These are phyloP conservation scores for Podabrus alpinus DNA, from an alignment of 2,888 invertebrate genomes.

Conservation along the genomic window DNA sequence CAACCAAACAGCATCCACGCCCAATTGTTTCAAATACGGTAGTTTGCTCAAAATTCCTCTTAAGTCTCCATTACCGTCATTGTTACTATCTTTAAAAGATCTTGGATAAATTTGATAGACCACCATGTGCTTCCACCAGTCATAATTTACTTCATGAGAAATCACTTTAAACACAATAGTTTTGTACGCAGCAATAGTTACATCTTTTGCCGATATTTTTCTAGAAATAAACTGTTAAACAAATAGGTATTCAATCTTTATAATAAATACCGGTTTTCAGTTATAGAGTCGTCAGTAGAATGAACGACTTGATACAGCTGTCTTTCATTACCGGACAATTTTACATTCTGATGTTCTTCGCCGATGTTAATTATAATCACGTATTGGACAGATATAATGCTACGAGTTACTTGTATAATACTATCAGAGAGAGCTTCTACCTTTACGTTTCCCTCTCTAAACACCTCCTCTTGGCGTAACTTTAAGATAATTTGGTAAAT, in stretches of 20 bases:
- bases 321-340: not conserved
- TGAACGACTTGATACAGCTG: not conserved
- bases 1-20: slow-evolving; percentile 79
- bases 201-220: not conserved
- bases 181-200: not conserved
- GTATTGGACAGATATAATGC: slow-evolving; percentile 8
- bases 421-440: slow-evolving; percentile 55
- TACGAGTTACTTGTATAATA: slow-evolving; percentile 31
- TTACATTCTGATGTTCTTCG: slow-evolving; percentile 36
- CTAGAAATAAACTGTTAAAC: not conserved
- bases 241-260: no score
- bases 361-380: slow-evolving; percentile 53
- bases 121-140: slow-evolving; percentile 84
- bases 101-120: slow-evolving; percentile 87
- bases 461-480: slow-evolving; percentile 59
- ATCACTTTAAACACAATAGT: not conserved
- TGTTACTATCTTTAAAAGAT: slow-evolving; percentile 77
- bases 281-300: not conserved
- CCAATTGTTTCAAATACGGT: slow-evolving; percentile 59
- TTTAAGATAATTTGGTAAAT: slow-evolving; percentile 64
- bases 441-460: slow-evolving; percentile 61
- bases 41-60: slow-evolving; percentile 61
- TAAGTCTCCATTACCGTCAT: slow-evolving; percentile 88
- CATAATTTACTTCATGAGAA: slow-evolving; percentile 39
- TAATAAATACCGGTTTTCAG: no score